phyloP scores from a whole-genome alignment of 2,888 invertebrate genomes.

The Apodemia zela region DNA sequence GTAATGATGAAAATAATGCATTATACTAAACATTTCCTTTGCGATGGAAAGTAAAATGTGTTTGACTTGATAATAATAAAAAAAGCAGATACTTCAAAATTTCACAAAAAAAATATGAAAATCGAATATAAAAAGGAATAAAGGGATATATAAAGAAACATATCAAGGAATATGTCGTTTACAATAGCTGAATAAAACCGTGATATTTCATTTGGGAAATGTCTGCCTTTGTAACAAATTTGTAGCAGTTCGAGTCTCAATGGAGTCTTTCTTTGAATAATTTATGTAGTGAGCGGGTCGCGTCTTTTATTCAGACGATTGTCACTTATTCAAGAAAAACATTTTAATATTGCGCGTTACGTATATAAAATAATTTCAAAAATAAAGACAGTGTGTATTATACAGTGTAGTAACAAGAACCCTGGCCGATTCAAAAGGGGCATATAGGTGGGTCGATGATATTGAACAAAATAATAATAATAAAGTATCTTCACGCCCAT shows the following conservation, averaged over 20 bases:
- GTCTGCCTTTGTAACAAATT: slow-evolving; percentile 12
- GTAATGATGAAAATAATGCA: too few relatives aligned
- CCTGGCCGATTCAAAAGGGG: too few relatives aligned
- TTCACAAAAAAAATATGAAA: not conserved
- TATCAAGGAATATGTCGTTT: slow-evolving; percentile 11
- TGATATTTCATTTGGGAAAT: slow-evolving; percentile 16
- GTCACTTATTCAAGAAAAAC: slow-evolving; percentile 7
- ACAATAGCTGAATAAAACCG: slow-evolving; percentile 12
- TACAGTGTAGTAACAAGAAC: too few relatives aligned
- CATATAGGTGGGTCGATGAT: too few relatives aligned
- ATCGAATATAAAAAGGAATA: not conserved
- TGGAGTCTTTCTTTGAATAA: slow-evolving; percentile 11
- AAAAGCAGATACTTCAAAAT: too few relatives aligned
- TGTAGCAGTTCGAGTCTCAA: slow-evolving; percentile 13
- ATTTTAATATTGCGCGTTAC: slow-evolving; percentile 1
- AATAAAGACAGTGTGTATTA: too few relatives aligned
- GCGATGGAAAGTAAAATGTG: too few relatives aligned
- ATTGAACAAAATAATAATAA: too few relatives aligned
- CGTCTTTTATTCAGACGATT: slow-evolving; percentile 13
- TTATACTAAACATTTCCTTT: too few relatives aligned
- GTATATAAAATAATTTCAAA: not conserved
- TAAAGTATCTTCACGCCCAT: too few relatives aligned
- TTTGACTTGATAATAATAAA: too few relatives aligned
- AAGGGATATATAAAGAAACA: not conserved
- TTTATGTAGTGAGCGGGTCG: slow-evolving; percentile 9